A percentile compares a stretch with the other conserved stretches of the same genome.
These are phyloP conservation scores for Trochalopteron elliotii DNA, from an alignment of 2,113 vertebrate genomes.

Conservation along the genomic window DNA sequence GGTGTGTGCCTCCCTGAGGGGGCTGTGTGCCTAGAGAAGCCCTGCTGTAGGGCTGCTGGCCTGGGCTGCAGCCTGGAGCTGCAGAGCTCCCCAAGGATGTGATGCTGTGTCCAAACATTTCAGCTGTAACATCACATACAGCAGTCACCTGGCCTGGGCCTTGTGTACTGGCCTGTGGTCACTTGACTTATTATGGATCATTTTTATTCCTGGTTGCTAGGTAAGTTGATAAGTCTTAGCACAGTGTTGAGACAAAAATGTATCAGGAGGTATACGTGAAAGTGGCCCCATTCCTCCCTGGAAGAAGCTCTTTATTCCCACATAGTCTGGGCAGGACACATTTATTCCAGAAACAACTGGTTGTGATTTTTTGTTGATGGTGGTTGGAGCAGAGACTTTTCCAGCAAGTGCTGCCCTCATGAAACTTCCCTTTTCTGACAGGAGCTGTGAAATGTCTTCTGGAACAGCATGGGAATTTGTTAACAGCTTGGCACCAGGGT, in stretches of 20 bases:
- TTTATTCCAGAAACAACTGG: constrained; percentile 24
- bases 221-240: not conserved
- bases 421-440: constrained; percentile 46
- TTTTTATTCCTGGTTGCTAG: not conserved
- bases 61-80: not conserved
- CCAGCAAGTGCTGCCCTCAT: not conserved
- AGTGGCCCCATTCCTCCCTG: not conserved
- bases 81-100: not conserved
- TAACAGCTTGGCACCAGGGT: constrained; percentile 52
- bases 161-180: not conserved
- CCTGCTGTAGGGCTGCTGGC: not conserved
- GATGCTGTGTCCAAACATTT: fast-evolving
- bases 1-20: fast-evolving
- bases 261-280: not conserved
- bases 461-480: constrained; percentile 42
- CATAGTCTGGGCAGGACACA: not conserved
- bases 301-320: not conserved
- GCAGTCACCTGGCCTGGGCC: not conserved
- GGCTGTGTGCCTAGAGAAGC: not conserved
- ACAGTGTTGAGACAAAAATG: not conserved
- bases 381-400: constrained; percentile 27
- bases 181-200: not conserved
- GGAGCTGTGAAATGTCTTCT: constrained; percentile 61
- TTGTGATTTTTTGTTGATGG: constrained; percentile 21
- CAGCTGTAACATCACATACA: not conserved